Evolutionary conservation across 2,797 vertebrate genomes (phyloP), one percentile per base, ranked within the genome.

Genomic region (Melanotaenia trifasciata): DNA sequence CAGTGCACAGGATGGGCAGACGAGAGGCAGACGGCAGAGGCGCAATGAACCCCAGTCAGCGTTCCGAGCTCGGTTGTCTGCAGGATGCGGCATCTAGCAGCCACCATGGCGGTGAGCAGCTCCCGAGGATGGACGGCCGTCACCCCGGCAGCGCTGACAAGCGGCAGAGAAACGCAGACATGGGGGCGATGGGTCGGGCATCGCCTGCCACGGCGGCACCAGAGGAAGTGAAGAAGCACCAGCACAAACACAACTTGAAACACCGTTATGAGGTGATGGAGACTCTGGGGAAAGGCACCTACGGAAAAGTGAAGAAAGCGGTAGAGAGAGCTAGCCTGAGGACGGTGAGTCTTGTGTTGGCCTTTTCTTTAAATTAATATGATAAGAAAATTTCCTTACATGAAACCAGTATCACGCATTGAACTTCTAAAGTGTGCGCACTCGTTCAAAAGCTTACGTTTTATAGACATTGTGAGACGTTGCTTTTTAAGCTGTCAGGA

Each of bases 301-400:
- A 95, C 64, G 95, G 95, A 0, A 96, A 95, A 82, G 95, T 96
- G 74, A 95, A 94, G 91, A 95, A 83, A 82, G 95, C 94, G 13
- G 82, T 94, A 43, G 95, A 95, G 84, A 94, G 89, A 73, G 63
- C 84, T 0, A 95, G 85, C 32, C 83, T 90, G 40, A 93, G 77
- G 74, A 94, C 92, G 66, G 95, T 95, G 74, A 94, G 94, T 74
- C 1, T 1, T 57, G 53, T 20, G 8, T 12, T 54, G 26, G 26
- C 20, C 45, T 9, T n/a, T n/a, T 8, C 18, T 45, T 14, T 3
- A 45, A 45, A 47, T 7, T 16, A n/a, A 5, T 47, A 2, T 9
- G 7, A 47, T 20, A n/a, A 20, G 13, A 14, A n/a, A 20, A 47
- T 47, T 20, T 5, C 18, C 20, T 20, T 22, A 24, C 3, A 11